A percentile compares a stretch with the other conserved stretches of the same genome.
Evolutionary conservation across 2,888 invertebrate genomes (phyloP).

Genomic region (Rhingia rostrata): DNA sequence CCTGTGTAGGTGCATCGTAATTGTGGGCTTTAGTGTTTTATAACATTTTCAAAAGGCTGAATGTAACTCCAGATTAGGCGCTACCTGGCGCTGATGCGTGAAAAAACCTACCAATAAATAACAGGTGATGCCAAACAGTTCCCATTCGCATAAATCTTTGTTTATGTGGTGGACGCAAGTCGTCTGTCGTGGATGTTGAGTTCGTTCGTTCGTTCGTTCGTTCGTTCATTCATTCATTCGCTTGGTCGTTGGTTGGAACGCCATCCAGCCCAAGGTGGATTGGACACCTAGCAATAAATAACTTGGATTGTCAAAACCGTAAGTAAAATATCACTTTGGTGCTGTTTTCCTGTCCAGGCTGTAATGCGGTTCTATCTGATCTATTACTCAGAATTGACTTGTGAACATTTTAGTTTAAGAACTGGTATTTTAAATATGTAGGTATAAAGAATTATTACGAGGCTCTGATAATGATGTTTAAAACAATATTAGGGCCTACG

Average conservation of each 20-base stretch:
- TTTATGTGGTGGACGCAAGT: conserved; percentile 65
- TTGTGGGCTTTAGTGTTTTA: conserved; percentile 56
- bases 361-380: conserved; percentile 62
- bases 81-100: conserved; percentile 70
- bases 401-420: conserved; percentile 55
- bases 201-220: conserved; percentile 54
- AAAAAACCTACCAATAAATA: conserved; percentile 70
- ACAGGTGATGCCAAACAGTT: conserved; percentile 74
- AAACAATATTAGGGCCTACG: no score
- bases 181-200: conserved; percentile 63
- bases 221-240: conserved; percentile 36
- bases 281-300: conserved; percentile 63
- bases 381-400: conserved; percentile 70
- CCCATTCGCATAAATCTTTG: conserved; percentile 72
- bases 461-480: background rate
- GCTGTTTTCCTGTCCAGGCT: conserved; percentile 53
- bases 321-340: conserved; percentile 74
- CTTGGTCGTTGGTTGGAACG: conserved; percentile 30
- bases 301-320: conserved; percentile 70
- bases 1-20: conserved; percentile 47
- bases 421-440: conserved; percentile 3
- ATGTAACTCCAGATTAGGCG: conserved; percentile 56
- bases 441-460: background rate
- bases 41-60: conserved; percentile 35
- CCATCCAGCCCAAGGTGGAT: conserved; percentile 54